Conservation (phyloP, 2,888 invertebrate genomes). For the Sminthurides aquaticus region DNA sequence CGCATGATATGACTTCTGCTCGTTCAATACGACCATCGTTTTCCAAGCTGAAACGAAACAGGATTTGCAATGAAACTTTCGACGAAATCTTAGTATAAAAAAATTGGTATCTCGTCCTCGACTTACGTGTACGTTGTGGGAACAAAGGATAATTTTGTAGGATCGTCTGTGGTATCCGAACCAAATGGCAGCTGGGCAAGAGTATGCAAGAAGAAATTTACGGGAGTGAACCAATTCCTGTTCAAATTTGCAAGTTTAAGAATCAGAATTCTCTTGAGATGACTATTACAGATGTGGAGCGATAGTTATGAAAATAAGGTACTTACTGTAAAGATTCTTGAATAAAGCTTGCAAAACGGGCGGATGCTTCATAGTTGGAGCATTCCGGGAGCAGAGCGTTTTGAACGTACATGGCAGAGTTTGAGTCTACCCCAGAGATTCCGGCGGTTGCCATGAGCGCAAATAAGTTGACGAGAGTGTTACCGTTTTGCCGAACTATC, state of each 20-base stretch:
- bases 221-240: conserved; percentile 75
- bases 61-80: background rate
- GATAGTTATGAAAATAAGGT: no score
- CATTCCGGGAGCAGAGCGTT: conserved; percentile 77
- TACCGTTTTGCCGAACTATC: conserved; percentile 81
- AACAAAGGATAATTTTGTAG: conserved; percentile 76
- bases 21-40: conserved; percentile 81
- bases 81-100: background rate
- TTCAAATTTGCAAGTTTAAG: no score
- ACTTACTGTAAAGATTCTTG: conserved; percentile 77
- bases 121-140: conserved; percentile 86
- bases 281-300: no score
- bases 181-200: conserved; percentile 85
- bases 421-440: conserved; percentile 81
- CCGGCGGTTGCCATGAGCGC: conserved; percentile 90
- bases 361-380: conserved; percentile 90
- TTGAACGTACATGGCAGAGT: conserved; percentile 87
- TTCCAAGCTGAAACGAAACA: conserved; percentile 57
- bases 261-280: background rate
- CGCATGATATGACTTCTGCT: conserved; percentile 78
- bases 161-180: conserved; percentile 70
- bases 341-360: conserved; percentile 91
- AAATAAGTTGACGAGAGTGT: conserved; percentile 80
- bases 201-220: conserved; percentile 97
- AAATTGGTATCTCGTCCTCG: background rate